Evolutionary conservation across 2,888 invertebrate species (phyloP), one percentile per base, ranked within the genome.

Genomic region (Lithophane socia): DNA sequence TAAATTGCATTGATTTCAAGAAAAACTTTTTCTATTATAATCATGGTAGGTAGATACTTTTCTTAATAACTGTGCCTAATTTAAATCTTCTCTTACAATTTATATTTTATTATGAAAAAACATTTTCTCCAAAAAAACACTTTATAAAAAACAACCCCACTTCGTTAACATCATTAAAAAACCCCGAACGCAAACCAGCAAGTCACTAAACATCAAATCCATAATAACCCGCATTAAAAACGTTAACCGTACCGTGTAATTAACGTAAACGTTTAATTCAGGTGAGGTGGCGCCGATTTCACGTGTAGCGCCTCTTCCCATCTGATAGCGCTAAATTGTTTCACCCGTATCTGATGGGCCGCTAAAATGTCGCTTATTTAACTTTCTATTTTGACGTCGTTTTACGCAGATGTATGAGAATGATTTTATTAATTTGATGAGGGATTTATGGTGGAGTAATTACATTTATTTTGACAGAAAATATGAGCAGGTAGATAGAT

Each of bases 251-350:
- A 85, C 86, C 85, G 89, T 87, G 75, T 89, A 89, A 90, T 88
- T 88, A 87, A 89, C 84, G 87, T 87, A 90, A 90, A 85, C 89
- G 91, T 91, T 91, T 91, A 89, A 90, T 90, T 90, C 90, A 90
- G 89, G 89, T 88, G 82, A 86, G 84, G 86, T 87, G 89, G 79
- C 83, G 83, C 84, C 85, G 80, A 88, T 85, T 88, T 88, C 88
- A 87, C 87, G 88, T 88, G 77, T 87, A 85, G 82, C 88, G 87
- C 83, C 90, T 87, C 88, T 82, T 88, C 92, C 93, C 93, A 96
- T 96, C 96, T 90, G 96, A 96, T 96, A 96, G 92, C 90, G 87
- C 90, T 92, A 94, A 96, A 96, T 96, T 96, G 96, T 96, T 96
- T 95, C 95, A 93, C 94, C 92, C 91, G 88, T 95, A 96, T 96